Evolutionary conservation across 2,888 invertebrate species (phyloP).

Genomic region (Lasioglossum leucozonium): DNA sequence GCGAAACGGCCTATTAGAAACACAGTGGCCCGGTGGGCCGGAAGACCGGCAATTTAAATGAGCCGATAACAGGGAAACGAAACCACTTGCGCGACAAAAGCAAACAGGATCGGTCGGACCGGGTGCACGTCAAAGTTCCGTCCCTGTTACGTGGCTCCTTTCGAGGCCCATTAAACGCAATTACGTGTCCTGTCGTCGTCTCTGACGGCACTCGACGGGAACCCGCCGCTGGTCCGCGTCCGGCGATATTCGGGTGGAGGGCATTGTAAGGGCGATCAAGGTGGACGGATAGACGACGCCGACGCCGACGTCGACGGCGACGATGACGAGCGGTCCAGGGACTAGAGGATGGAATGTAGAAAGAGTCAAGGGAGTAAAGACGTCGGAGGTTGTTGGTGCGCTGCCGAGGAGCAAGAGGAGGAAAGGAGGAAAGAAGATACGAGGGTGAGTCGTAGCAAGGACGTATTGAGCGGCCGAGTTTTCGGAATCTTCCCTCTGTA

Average conservation of each 20-base stretch:
- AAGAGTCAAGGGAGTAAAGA: slow-evolving; percentile 27
- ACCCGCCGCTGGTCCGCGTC: slow-evolving; percentile 25
- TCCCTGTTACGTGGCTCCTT: slow-evolving; percentile 59
- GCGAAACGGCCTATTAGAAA: slow-evolving; percentile 58
- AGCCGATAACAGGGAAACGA: slow-evolving; percentile 58
- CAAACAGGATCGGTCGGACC: slow-evolving; percentile 54
- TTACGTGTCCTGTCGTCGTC: slow-evolving; percentile 64
- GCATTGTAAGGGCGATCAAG: slow-evolving; percentile 9
- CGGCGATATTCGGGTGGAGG: slow-evolving; percentile 37
- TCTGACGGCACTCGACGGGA: slow-evolving; percentile 58
- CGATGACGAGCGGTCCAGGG: neutral
- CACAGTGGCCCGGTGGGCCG: slow-evolving; percentile 21
- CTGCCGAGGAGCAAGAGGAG: slow-evolving; percentile 39
- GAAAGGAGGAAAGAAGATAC: slow-evolving; percentile 70
- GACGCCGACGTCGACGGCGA: neutral
- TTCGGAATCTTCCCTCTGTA: slow-evolving; percentile 80
- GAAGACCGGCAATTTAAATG: slow-evolving; percentile 53
- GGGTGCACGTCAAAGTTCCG: slow-evolving; percentile 57
- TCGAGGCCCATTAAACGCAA: slow-evolving; percentile 69
- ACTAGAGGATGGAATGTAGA: slow-evolving; percentile 5
- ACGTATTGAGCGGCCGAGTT: slow-evolving; percentile 83
- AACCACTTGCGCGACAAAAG: slow-evolving; percentile 59
- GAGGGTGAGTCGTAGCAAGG: slow-evolving; percentile 68
- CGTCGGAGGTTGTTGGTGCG: slow-evolving; percentile 2
- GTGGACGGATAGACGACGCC: slow-evolving; percentile 1